A percentile compares a stretch with the other conserved stretches of the same genome.
These are phyloP conservation scores for Mandrillus leucophaeus DNA, from an alignment of 2,113 vertebrate genomes.

Conservation along the genomic window DNA sequence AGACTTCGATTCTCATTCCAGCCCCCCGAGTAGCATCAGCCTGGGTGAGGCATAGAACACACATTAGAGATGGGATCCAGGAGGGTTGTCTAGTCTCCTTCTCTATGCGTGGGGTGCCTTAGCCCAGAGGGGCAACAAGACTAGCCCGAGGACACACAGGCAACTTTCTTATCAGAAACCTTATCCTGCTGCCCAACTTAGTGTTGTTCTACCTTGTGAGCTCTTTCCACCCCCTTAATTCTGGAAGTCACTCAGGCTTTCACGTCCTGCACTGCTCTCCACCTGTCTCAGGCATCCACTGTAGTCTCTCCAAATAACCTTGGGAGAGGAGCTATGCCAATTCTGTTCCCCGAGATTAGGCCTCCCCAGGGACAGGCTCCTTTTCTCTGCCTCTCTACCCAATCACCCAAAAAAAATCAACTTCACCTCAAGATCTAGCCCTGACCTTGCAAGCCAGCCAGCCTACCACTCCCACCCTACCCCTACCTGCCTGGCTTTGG, in stretches of 20 bases:
- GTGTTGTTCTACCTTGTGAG: neutral
- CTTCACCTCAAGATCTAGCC: neutral
- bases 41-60: neutral
- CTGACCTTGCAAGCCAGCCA: neutral
- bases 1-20: neutral
- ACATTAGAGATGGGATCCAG: too few species aligned
- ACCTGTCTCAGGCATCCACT: too few species aligned
- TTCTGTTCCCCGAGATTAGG: neutral
- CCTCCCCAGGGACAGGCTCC: neutral
- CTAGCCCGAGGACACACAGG: neutral
- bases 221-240: too few species aligned
- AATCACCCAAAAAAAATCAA: neutral
- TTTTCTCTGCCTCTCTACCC: neutral
- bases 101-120: neutral
- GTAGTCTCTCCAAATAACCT: neutral
- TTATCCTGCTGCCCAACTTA: neutral
- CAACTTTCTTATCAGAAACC: neutral
- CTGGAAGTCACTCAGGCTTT: neutral
- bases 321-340: neutral
- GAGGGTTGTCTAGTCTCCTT: neutral
- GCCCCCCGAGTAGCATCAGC: too few species aligned
- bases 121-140: neutral
- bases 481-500: neutral
- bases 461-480: neutral
- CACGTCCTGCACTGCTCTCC: neutral